phyloP scores from a whole-genome alignment of 1,140 invertebrate genomes.

The Mya arenaria region DNA sequence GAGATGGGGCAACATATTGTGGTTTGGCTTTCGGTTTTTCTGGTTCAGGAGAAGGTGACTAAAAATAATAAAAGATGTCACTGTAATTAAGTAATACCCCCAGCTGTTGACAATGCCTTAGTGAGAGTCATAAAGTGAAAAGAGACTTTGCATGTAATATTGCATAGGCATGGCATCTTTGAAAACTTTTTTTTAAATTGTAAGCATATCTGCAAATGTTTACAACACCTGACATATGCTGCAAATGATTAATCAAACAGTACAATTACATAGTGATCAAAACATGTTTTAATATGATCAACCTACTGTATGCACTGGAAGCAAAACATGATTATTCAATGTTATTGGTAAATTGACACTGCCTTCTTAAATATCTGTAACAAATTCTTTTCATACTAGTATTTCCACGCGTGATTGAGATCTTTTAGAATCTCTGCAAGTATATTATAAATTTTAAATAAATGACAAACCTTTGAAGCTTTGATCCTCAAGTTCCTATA shows the following conservation, averaged over 20 bases:
- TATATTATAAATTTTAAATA: neutral
- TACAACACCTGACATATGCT: too few relatives aligned
- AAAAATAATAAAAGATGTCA: conserved; percentile 27
- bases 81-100: neutral
- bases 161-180: neutral
- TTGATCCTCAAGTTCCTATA: conserved; percentile 80
- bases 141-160: neutral
- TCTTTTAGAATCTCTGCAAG: neutral
- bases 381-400: neutral
- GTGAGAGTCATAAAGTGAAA: neutral
- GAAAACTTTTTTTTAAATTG: too few relatives aligned
- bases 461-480: conserved; percentile 52
- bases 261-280: too few relatives aligned
- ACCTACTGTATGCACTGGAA: too few relatives aligned
- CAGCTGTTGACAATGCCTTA: neutral
- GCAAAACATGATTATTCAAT: too few relatives aligned
- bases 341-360: neutral
- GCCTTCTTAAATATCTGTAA: neutral
- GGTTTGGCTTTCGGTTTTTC: too few relatives aligned
- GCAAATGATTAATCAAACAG: too few relatives aligned
- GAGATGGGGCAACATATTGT: neutral
- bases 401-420: neutral
- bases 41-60: conserved; percentile 11
- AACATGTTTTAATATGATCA: too few relatives aligned
- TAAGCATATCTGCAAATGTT: too few relatives aligned